A percentile compares a stretch with the other conserved stretches of the same genome.
These are phyloP conservation scores for Hippocampus guttulatus DNA, from an alignment of 2,113 vertebrate species.

Conservation along the genomic window DNA sequence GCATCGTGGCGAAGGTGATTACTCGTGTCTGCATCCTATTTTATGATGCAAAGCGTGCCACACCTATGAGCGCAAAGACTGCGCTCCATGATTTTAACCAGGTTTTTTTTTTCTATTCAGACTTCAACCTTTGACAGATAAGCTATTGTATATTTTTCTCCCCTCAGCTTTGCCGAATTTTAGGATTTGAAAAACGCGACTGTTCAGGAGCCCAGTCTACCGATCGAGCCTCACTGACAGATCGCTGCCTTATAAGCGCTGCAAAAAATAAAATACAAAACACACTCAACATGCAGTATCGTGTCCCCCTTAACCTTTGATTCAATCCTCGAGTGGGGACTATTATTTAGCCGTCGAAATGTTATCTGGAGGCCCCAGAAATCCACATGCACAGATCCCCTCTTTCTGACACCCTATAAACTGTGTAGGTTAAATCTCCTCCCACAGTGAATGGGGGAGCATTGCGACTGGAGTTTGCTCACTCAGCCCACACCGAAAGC, in stretches of 20 bases:
- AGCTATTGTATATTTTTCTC: no score
- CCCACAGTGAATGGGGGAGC: not conserved
- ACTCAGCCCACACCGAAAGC: not conserved
- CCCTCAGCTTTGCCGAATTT: no score
- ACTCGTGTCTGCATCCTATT: no score
- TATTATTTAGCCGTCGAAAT: not conserved
- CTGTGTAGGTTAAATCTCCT: not conserved
- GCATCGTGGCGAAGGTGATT: no score
- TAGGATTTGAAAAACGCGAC: no score
- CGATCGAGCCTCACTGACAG: not conserved
- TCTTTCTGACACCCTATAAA: not conserved
- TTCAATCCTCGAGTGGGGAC: not conserved
- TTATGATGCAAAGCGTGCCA: no score
- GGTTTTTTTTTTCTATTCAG: no score
- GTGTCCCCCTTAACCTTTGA: not conserved
- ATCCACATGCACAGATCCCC: not conserved
- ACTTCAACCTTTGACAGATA: no score
- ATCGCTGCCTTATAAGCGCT: not conserved
- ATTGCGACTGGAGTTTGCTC: not conserved
- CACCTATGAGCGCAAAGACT: no score
- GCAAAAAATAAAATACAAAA: not conserved
- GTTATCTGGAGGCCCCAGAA: not conserved
- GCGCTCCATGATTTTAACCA: no score
- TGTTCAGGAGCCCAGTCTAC: no score
- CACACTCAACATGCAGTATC: not conserved